These are phyloP conservation scores for Onychomys leucogaster DNA, from an alignment of 2,797 vertebrate genomes.

Conservation along the genomic window DNA sequence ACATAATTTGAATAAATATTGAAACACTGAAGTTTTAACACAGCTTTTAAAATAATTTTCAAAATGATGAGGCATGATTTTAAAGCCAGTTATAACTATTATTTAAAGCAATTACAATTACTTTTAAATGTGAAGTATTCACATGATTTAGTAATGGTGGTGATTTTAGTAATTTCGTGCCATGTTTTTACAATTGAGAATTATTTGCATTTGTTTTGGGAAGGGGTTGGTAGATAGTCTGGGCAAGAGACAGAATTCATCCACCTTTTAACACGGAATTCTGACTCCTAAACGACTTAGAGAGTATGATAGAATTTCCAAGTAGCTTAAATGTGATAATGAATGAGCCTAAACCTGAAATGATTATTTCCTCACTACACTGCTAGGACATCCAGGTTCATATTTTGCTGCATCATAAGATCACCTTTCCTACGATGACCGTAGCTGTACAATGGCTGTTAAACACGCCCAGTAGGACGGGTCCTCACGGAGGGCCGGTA, in stretches of 20 bases:
- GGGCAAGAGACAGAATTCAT: background rate
- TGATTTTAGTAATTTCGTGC: background rate
- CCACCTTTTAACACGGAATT: background rate
- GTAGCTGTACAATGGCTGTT: background rate
- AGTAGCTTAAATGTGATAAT: background rate
- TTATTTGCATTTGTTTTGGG: background rate
- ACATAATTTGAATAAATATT: background rate
- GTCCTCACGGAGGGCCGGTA: no score
- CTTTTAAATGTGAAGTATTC: background rate
- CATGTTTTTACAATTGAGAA: background rate
- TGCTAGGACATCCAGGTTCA: background rate
- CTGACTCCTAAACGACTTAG: background rate
- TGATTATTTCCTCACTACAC: background rate
- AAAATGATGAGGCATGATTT: background rate
- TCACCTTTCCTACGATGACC: background rate
- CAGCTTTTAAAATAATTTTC: background rate
- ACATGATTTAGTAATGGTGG: background rate
- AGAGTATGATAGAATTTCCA: background rate
- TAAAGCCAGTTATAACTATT: background rate
- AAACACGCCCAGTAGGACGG: no score
- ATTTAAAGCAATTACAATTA: background rate
- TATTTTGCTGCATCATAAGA: background rate
- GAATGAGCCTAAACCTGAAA: background rate
- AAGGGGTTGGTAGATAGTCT: background rate
- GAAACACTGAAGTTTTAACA: background rate